Base-by-base conservation (phyloP, 2,797 vertebrate genomes). In the Phalanger gymnotis region DNA sequence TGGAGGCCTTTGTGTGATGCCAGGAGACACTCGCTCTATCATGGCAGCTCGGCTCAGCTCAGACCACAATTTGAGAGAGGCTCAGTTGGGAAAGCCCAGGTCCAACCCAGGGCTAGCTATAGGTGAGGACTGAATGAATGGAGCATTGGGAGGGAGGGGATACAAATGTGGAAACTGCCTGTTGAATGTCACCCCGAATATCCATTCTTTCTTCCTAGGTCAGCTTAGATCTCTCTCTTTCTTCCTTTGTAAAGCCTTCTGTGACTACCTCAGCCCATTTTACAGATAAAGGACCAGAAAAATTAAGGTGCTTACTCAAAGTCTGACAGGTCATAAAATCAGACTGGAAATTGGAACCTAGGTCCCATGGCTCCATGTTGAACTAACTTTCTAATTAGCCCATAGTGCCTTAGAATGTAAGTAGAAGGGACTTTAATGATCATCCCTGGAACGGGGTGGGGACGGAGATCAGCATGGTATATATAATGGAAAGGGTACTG, bases 1-100 rank as follows among this genome's bases (percentile, higher is more conserved):
- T 10, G 56, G 54, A 61, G 0, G 66, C 92, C 66, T 58, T 0
- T 0, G 52, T 53, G 52, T 34, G 90, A 90, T 34, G 16, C 30
- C 5, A 51, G 73, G 7, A 87, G 40, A 11, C 25, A 47, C 30
- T 4, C 22, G 11, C 40, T 87, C 40, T 51, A 1, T 47, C 9
- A 27, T 73, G 40, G 73, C 10, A 1, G 3, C 73, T 87, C 1
- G 2, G 40, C 40, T 27, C 40, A 27, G 25, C 40, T 87, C 40
- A 81, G n/a, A 31, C 16, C n/a, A 40, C n/a, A n/a, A 6, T 14
- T 66, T 1, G 34, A 40, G 16, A n/a, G 34, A 81, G 19, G 2
- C n/a, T 47, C n/a, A 47, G 19, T 19, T 27, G 10, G 73, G 73
- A 87, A 40, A 47, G 66, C 73, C 73, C 40, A 87, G 9, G 9